Conservation (phyloP, 1,140 invertebrate genomes). For the Heterodera schachtii region DNA sequence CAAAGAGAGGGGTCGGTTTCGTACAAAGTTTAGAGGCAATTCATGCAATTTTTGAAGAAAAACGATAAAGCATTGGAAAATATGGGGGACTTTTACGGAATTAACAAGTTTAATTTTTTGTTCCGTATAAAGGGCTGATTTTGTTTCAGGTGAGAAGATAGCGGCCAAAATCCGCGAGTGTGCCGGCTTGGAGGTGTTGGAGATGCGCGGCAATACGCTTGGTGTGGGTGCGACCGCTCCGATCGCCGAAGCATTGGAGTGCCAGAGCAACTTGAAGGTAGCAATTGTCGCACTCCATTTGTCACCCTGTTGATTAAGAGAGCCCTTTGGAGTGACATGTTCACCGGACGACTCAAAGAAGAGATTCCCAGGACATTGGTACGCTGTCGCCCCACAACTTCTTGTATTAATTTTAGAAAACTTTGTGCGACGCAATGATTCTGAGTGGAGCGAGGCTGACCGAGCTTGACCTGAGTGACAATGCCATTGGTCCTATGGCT, state of each 20-base stretch:
- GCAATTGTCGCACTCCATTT: not conserved
- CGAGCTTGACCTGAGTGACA: constrained; percentile 92
- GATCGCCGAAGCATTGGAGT: constrained; percentile 54
- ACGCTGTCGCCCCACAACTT: constrained; percentile 54
- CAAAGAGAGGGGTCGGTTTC: too few species aligned
- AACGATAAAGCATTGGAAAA: too few species aligned
- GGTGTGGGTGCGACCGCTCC: constrained; percentile 49
- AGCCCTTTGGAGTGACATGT: constrained; percentile 86
- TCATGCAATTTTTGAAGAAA: too few species aligned
- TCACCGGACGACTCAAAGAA: constrained; percentile 86
- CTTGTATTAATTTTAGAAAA: constrained; percentile 69
- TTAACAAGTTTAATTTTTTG: too few species aligned
- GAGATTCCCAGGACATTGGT: constrained; percentile 90
- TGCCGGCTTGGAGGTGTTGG: constrained; percentile 35
- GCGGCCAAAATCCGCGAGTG: constrained; percentile 37
- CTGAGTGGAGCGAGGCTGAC: constrained; percentile 77
- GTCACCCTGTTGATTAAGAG: constrained; percentile 24
- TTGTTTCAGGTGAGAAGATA: constrained; percentile 44
- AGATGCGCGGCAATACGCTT: constrained; percentile 56
- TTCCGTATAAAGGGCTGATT: too few species aligned
- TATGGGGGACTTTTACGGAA: too few species aligned
- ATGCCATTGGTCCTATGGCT: constrained; percentile 95
- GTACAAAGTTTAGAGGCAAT: too few species aligned
- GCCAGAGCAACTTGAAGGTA: constrained; percentile 41
- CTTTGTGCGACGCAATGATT: constrained; percentile 81